These are phyloP conservation scores for Zaprionus kolodkinae DNA, from an alignment of 1,140 invertebrate species.

Conservation along the genomic window DNA sequence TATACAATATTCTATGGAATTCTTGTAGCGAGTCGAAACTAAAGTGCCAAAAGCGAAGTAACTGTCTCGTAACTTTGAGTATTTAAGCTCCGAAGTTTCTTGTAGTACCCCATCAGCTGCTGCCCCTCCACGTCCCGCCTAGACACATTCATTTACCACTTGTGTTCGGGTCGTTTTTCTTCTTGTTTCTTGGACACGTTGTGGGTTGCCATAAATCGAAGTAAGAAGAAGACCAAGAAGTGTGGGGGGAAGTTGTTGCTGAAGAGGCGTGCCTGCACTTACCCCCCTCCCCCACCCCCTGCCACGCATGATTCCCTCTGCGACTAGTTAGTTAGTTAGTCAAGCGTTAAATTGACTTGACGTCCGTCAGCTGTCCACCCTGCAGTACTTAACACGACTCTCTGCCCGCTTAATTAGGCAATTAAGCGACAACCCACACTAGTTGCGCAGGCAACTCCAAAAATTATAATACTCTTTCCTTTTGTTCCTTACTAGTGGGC, in stretches of 20 bases:
- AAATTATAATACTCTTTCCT: too few relatives aligned
- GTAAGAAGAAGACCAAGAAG: slow-evolving; percentile 22
- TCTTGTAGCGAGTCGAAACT: neutral
- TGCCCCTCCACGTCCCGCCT: neutral
- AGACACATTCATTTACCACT: slow-evolving; percentile 48
- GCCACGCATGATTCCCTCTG: slow-evolving; percentile 52
- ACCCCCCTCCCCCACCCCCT: slow-evolving; percentile 3
- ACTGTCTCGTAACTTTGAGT: slow-evolving; percentile 5
- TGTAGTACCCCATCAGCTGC: neutral
- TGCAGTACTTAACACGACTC: slow-evolving; percentile 50
- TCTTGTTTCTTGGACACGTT: slow-evolving; percentile 30
- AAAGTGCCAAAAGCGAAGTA: slow-evolving; percentile 14
- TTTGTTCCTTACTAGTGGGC: slow-evolving; percentile 51
- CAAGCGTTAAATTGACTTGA: slow-evolving; percentile 77
- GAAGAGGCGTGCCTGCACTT: slow-evolving; percentile 21
- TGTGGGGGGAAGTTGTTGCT: slow-evolving; percentile 25
- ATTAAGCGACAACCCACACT: slow-evolving; percentile 54
- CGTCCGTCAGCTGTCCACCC: slow-evolving; percentile 48
- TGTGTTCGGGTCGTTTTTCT: slow-evolving; percentile 38
- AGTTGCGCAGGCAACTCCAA: slow-evolving; percentile 27
- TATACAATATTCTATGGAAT: neutral
- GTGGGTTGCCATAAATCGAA: slow-evolving; percentile 69
- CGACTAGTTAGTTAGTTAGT: slow-evolving; percentile 66
- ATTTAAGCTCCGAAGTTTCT: slow-evolving; percentile 18
- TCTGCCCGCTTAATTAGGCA: slow-evolving; percentile 70